Conservation (phyloP, 1,140 invertebrate genomes). For the Drosophila bocki region DNA sequence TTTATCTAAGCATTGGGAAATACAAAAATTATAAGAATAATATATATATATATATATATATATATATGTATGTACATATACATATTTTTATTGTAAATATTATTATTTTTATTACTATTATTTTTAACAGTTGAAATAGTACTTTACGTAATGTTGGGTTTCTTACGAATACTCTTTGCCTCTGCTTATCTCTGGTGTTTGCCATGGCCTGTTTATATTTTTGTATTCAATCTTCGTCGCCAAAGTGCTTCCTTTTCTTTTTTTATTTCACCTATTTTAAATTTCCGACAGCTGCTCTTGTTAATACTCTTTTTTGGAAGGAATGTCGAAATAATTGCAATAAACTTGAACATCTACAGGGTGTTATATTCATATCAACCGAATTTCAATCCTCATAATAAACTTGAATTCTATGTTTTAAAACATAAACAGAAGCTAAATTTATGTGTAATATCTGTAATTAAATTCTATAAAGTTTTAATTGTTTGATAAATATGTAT, state of each 20-base stretch:
- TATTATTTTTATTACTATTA: too few species aligned
- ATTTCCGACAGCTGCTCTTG: constrained; percentile 14
- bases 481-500: not conserved
- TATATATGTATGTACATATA: too few species aligned
- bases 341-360: constrained; percentile 23
- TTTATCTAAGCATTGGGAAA: constrained; percentile 8
- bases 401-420: not conserved
- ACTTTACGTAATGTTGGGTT: too few species aligned
- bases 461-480: not conserved
- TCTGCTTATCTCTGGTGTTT: not conserved
- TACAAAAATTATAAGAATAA: constrained; percentile 14
- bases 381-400: not conserved
- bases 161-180: not conserved
- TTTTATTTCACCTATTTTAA: constrained; percentile 13
- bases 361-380: not conserved
- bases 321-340: constrained; percentile 5
- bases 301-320: too few species aligned
- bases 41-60: too few species aligned
- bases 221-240: too few species aligned
- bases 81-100: too few species aligned
- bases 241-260: too few species aligned
- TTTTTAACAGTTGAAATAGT: too few species aligned
- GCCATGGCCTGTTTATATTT: constrained; percentile 4
- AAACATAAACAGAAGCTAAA: not conserved
- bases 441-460: not conserved